Evolutionary conservation across 35 echinoderm and acorn worm genomes (phyloP).

Genomic region (Stichopus chloronotus): DNA sequence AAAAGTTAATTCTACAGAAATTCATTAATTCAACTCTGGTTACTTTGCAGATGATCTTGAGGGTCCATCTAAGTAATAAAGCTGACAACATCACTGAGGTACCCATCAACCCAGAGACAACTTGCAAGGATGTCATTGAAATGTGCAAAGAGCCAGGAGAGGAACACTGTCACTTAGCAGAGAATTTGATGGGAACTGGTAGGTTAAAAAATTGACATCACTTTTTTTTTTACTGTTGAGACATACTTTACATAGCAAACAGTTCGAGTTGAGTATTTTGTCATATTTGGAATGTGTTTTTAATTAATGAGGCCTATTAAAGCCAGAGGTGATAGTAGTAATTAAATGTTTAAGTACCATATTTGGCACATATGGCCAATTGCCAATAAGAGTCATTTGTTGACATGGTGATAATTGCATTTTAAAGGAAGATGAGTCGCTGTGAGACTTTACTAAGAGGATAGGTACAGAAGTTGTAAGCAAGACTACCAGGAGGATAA

Average conservation of each 20-base stretch:
- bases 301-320: too few species aligned
- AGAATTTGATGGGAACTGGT: constrained; percentile 91
- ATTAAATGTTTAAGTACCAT: too few species aligned
- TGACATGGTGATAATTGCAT: too few species aligned
- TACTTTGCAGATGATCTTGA: constrained; percentile 80
- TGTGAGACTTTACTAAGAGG: too few species aligned
- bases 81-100: constrained; percentile 70
- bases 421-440: too few species aligned
- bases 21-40: background rate
- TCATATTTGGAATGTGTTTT: too few species aligned
- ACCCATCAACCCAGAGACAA: constrained; percentile 89
- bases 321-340: too few species aligned
- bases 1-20: background rate
- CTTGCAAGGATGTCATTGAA: constrained; percentile 87
- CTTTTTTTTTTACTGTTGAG: background rate
- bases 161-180: constrained; percentile 86
- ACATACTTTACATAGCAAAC: constrained; percentile 7
- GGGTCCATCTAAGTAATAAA: constrained; percentile 82
- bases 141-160: constrained; percentile 81
- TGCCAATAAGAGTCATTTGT: too few species aligned
- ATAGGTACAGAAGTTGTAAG: too few species aligned
- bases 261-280: too few species aligned
- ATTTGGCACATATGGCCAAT: too few species aligned
- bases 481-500: too few species aligned
- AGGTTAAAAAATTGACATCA: constrained; percentile 20